A percentile compares a stretch with the other conserved stretches of the same genome.
Evolutionary conservation across 2,113 vertebrate genomes (phyloP).

Genomic region (Ctenodactylus gundi): DNA sequence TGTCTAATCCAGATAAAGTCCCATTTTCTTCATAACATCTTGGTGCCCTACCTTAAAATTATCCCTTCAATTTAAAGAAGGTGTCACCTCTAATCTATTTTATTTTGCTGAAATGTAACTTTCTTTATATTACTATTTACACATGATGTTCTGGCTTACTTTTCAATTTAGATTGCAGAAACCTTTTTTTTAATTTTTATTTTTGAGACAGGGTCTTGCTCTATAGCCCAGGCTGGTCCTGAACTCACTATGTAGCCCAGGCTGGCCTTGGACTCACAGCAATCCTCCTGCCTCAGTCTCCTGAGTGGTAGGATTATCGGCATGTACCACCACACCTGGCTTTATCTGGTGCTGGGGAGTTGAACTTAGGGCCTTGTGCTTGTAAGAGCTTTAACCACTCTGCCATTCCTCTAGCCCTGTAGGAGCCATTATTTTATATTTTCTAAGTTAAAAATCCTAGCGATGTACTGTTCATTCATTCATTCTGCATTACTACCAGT

Average conservation of each 20-base stretch:
- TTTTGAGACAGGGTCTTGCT: no score
- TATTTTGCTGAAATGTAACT: background rate
- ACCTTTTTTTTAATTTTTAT: no score
- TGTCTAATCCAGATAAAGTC: background rate
- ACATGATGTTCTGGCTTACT: background rate
- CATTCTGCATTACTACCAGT: background rate
- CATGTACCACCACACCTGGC: no score
- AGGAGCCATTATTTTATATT: background rate
- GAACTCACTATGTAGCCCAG: no score
- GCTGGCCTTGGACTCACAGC: no score
- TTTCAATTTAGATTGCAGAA: background rate
- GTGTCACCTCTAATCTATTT: background rate
- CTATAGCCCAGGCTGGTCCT: no score
- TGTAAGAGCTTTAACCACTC: no score
- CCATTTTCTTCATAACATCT: slow-evolving; percentile 25
- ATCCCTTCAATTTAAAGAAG: slow-evolving; percentile 9
- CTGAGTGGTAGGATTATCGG: no score
- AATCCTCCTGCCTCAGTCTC: no score
- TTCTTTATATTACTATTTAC: background rate
- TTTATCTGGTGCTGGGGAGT: no score
- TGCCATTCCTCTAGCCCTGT: no score
- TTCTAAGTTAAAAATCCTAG: background rate
- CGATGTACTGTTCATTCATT: background rate
- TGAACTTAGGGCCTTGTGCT: no score
- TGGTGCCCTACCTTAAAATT: background rate